A percentile compares a stretch with the other conserved stretches of the same genome.
Conservation (phyloP, 2,888 invertebrate species). For the Stenodema calcarata region DNA sequence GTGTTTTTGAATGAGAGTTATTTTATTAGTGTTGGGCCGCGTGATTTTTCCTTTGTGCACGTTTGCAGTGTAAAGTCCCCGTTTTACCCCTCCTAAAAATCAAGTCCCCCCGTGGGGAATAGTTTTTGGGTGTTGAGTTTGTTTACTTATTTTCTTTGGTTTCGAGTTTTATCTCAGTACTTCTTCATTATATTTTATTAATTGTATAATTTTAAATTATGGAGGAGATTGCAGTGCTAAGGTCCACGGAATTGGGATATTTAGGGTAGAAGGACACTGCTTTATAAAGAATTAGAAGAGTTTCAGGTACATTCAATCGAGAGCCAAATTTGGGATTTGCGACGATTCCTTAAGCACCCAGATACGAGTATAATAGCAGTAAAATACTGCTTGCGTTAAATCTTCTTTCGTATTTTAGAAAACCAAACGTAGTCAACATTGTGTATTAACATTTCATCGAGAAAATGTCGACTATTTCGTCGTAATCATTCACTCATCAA, state of each 20-base stretch:
- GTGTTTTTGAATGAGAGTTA: conserved; percentile 39
- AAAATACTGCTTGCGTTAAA: too few species aligned
- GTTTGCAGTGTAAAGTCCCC: conserved; percentile 45
- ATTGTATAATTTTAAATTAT: not conserved
- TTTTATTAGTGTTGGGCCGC: conserved; percentile 45
- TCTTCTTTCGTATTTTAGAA: too few species aligned
- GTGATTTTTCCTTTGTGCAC: conserved; percentile 42
- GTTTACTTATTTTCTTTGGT: not conserved
- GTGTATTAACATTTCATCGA: too few species aligned
- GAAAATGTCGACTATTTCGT: too few species aligned
- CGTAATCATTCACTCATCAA: too few species aligned
- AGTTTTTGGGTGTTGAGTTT: conserved; percentile 8
- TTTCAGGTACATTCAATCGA: too few species aligned
- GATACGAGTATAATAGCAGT: too few species aligned
- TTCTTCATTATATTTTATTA: not conserved
- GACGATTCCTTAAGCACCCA: too few species aligned
- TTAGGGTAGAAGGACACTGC: too few species aligned
- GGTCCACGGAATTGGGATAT: not conserved
- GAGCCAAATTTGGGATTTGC: too few species aligned
- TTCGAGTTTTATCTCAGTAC: not conserved
- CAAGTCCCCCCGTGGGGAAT: not conserved
- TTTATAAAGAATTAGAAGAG: too few species aligned
- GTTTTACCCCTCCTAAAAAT: not conserved
- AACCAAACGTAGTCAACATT: too few species aligned
- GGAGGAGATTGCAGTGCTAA: not conserved